phyloP scores from a whole-genome alignment of 1,140 invertebrate genomes.

The Delia radicum region DNA sequence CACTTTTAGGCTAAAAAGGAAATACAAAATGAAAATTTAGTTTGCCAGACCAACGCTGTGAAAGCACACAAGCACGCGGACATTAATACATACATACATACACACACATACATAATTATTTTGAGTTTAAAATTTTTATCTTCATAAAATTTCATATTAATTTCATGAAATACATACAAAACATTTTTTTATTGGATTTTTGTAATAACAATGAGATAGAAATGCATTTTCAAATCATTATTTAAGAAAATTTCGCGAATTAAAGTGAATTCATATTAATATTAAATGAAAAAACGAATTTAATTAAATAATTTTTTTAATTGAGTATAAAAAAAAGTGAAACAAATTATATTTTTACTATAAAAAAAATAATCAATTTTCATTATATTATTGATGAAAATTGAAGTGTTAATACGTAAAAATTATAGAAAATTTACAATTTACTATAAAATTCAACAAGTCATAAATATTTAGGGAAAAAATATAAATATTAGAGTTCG shows the following conservation, averaged over 20 bases:
- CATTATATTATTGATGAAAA: background rate
- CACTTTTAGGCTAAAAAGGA: background rate
- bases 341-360: background rate
- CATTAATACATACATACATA: background rate
- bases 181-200: too few species aligned
- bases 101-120: background rate
- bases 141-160: background rate
- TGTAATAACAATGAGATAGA: too few species aligned
- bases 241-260: too few species aligned
- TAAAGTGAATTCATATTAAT: too few species aligned
- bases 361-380: background rate
- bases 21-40: background rate
- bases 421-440: background rate
- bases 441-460: background rate
- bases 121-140: background rate
- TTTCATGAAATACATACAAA: background rate
- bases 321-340: background rate
- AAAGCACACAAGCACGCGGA: background rate
- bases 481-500: too few species aligned
- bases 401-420: background rate
- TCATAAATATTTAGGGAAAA: conserved; percentile 20
- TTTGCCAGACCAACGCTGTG: background rate
- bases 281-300: background rate
- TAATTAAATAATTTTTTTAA: background rate
- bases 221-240: too few species aligned